Evolutionary conservation across 2,797 vertebrate species (phyloP), one percentile per base, ranked within the genome.

Genomic region (Galago senegalensis): DNA sequence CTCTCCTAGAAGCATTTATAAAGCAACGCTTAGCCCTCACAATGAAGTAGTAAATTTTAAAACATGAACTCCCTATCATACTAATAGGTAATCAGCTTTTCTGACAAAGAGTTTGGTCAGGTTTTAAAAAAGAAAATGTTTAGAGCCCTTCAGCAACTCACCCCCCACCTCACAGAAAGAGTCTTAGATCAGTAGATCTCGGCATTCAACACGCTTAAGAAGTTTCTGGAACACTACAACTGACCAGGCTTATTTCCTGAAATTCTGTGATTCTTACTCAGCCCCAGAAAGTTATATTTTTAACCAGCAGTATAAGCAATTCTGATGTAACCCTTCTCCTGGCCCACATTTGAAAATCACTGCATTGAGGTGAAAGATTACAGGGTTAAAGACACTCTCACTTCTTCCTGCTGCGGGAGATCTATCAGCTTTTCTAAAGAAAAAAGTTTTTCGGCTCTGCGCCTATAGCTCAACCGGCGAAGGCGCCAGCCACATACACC

Each of bases 311-410:
- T 80, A 9, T 93, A 87, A 92, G 67, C 11, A 83, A 63, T 77
- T 83, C 75, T 73, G 10, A 75, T 56, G 31, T 63, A 82, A 89
- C 17, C 61, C 61, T 60, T 85, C 37, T 60, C 34, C 46, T 87
- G 83, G 84, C 67, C 94, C 82, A 93, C 63, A 97, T 75, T 85
- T 91, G 53, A 94, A 92, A 93, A 95, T 58, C 34, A 37, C n/a
- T 87, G 58, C 86, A 69, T 85, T 76, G 20, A 67, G 34, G 61
- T 69, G 14, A 76, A 91, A 95, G 67, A 81, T 10, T 37, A 65
- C 81, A 49, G 61, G 11, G 46, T 67, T 76, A 72, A 53, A 92
- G 37, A 92, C 87, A 73, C 0, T 29, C 65, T 72, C 46, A 25
- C 34, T 63, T 91, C 63, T 46, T 34, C 81, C 23, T 56, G 37